Evolutionary conservation across 2,113 vertebrate species (phyloP), one percentile per base, ranked within the genome.

Genomic region (Sciurus niger): DNA sequence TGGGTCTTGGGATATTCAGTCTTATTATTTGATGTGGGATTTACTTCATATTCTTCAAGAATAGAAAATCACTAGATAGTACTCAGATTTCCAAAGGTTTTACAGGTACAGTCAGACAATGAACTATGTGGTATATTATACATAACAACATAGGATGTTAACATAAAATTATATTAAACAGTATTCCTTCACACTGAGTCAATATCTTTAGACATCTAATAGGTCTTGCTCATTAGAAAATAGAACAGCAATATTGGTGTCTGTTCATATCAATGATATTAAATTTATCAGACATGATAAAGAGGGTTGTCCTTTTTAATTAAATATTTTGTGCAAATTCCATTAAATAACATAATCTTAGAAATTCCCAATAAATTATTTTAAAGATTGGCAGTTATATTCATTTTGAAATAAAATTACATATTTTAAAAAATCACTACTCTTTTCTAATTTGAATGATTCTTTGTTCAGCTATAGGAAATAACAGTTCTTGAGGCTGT

Each of bases 11-110:
- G 55, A 94, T 96, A 96, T 94, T 97, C 11, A 86, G 79, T 97
- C 89, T 97, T 98, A 96, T 95, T 98, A 93, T 97, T 98, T 98
- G 94, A 97, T 95, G 92, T 98, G 92, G 96, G 95, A 93, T 89
- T 77, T 93, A 95, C 92, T 98, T 98, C 97, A 98, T 95, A 98
- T 22, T 96, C 80, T 93, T 80, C 90, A 96, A 55, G 96, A 97
- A 94, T 82, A 98, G 95, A 96, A 96, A 98, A 85, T 95, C 86
- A 96, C 92, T 97, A 93, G 91, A 34, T 94, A 94, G 84, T 93
- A 96, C 76, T 97, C 92, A 28, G 90, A 94, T 97, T 97, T 98
- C 93, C 78, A 97, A 97, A 98, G 92, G 84, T 96, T 90, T 97
- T 97, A 94, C 67, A 94, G 4, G 95, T 86, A 82, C n/a, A 98